Evolutionary conservation across 1,140 invertebrate species (phyloP).

Genomic region (Steinernema feltiae): DNA sequence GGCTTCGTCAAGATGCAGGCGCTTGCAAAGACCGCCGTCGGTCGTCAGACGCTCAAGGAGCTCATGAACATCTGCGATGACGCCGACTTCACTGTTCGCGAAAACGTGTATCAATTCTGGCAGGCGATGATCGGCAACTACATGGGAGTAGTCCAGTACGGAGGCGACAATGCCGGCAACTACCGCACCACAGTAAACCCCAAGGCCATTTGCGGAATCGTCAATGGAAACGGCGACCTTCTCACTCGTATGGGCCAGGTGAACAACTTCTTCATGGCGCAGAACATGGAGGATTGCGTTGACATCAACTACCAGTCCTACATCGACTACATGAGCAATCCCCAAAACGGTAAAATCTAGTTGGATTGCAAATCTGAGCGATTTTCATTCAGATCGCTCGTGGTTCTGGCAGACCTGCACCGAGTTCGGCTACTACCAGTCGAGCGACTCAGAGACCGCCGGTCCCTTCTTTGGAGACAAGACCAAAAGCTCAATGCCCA

Average conservation of each 20-base stretch:
- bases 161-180: conserved; percentile 26
- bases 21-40: conserved; percentile 27
- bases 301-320: conserved; percentile 34
- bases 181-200: conserved; percentile 16
- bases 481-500: conserved; percentile 12
- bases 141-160: conserved; percentile 37
- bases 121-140: conserved; percentile 32
- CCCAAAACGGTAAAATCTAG: conserved; percentile 16
- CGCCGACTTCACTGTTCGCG: conserved; percentile 16
- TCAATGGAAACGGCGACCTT: conserved; percentile 19
- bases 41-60: conserved; percentile 23
- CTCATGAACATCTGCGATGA: conserved; percentile 31
- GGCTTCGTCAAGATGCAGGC: conserved; percentile 31
- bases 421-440: conserved; percentile 89
- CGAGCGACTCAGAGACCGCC: conserved; percentile 65
- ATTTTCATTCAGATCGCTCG: conserved; percentile 61
- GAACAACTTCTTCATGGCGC: conserved; percentile 29
- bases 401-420: conserved; percentile 91
- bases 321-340: conserved; percentile 24
- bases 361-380: too few relatives aligned
- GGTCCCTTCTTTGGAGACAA: conserved; percentile 30
- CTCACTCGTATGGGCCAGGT: conserved; percentile 13
- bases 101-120: conserved; percentile 28
- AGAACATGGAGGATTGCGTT: conserved; percentile 22
- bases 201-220: conserved; percentile 13